phyloP scores from a whole-genome alignment of 2,888 invertebrate genomes.

The Euplexia lucipara region DNA sequence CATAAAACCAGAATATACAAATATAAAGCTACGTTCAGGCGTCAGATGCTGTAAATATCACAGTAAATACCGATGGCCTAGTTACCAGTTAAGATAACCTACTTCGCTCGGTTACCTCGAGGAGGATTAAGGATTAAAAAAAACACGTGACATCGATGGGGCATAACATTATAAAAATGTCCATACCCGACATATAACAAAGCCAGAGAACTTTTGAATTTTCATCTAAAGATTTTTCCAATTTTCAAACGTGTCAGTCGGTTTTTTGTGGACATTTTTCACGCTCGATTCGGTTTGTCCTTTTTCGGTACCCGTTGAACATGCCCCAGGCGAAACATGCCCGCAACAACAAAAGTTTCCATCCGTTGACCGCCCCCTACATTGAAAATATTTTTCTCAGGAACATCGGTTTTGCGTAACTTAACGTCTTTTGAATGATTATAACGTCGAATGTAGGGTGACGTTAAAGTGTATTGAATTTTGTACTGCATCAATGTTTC shows the following conservation, averaged over 20 bases:
- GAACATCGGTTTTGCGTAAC: constrained; percentile 1
- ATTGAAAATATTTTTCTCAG: constrained; percentile 19
- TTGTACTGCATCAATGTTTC: background rate
- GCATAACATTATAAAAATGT: background rate
- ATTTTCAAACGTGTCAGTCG: constrained; percentile 21
- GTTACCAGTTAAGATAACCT: constrained; percentile 31
- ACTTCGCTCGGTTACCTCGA: constrained; percentile 11
- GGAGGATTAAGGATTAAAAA: constrained; percentile 15
- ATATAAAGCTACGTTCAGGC: background rate
- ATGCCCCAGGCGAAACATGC: constrained; percentile 39
- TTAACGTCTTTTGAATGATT: constrained; percentile 18
- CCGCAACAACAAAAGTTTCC: constrained; percentile 46
- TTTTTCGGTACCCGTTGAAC: constrained; percentile 24
- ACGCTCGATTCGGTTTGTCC: background rate
- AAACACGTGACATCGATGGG: background rate
- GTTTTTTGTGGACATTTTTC: constrained; percentile 12
- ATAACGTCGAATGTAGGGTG: background rate
- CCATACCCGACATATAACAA: background rate
- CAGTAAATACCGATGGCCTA: constrained; percentile 21
- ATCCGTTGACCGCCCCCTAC: constrained; percentile 4
- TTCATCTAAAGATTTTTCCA: constrained; percentile 25
- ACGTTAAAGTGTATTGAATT: background rate
- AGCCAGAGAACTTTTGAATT: constrained; percentile 1
- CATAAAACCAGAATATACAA: background rate
- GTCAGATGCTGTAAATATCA: constrained; percentile 14